Evolutionary conservation across 2,797 vertebrate genomes (phyloP), one percentile per base, ranked within the genome.

Genomic region (Leptoclinus maculatus): DNA sequence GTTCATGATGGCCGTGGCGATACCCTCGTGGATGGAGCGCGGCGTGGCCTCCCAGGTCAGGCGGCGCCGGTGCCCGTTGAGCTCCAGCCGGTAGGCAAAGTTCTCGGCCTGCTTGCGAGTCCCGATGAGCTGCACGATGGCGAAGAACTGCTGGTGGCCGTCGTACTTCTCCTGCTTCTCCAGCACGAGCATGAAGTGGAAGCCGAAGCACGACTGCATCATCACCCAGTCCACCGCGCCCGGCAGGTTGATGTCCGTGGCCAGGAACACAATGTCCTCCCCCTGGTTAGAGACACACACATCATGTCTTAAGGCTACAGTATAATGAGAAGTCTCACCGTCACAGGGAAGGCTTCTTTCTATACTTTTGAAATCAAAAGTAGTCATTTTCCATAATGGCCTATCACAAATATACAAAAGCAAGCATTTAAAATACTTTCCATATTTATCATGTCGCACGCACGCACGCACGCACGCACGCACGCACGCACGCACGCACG

Each of bases 171-270:
- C 97, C 94, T 97, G 97, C 92, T 98, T 98, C 95, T 98, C 97
- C 94, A 97, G 92, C 21, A 98, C 97, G 86, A 97, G 91, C 97
- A 98, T 97, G 94, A 99, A 99, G 92, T 99, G 97, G 94, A 98
- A 98, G 85, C 97, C 97, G 78, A 99, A 99, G 89, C 98, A 99
- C 32, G 97, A 98, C 95, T 99, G 98, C 98, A 99, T 99, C 98
- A 99, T 99, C 29, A 99, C 97, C 98, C 98, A 99, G 96, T 99
- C 98, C 86, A 99, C 97, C 1, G 97, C 98, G 13, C 98, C 98
- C 1, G 97, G 98, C 82, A 99, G 96, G 88, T 99, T 99, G 93
- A 99, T 99, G 97, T 99, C 98, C 51, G 97, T 99, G 75, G 97
- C 98, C 80, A 99, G 96, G 84, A 99, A 99, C 70, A 99, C 98